Evolutionary conservation across 1,140 invertebrate genomes (phyloP).

Genomic region (Mylabris phalerata): DNA sequence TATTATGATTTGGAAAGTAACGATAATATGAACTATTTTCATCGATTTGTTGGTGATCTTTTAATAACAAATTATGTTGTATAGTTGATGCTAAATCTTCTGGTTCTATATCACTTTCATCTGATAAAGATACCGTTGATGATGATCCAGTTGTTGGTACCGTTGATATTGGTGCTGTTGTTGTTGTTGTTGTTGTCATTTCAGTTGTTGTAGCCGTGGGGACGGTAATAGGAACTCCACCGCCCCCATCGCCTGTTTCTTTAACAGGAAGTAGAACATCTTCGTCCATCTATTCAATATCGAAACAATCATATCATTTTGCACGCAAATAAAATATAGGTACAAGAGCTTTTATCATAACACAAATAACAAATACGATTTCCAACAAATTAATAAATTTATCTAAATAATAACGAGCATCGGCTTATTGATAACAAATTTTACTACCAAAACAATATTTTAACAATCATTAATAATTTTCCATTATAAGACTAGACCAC

Average conservation of each 20-base stretch:
- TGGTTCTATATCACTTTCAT: slow-evolving; percentile 54
- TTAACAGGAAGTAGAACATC: slow-evolving; percentile 14
- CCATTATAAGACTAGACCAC: no score
- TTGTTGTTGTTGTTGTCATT: neutral
- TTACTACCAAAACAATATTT: no score
- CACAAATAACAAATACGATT: no score
- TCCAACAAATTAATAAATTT: no score
- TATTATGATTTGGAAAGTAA: slow-evolving; percentile 65
- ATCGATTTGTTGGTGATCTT: slow-evolving; percentile 53
- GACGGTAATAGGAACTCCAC: neutral
- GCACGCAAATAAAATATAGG: neutral
- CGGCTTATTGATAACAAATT: no score
- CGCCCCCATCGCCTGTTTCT: neutral
- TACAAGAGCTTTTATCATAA: no score
- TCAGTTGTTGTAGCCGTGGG: slow-evolving; percentile 1
- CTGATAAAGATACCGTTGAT: slow-evolving; percentile 29
- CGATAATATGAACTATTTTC: slow-evolving; percentile 54
- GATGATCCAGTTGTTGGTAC: slow-evolving; percentile 9
- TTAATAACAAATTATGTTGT: slow-evolving; percentile 49
- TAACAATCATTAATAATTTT: no score
- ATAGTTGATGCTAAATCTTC: slow-evolving; percentile 58
- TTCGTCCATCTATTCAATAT: slow-evolving; percentile 19
- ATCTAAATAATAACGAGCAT: no score
- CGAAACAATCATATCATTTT: neutral
- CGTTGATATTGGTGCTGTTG: neutral